phyloP scores from a whole-genome alignment of 2,888 invertebrate genomes.

The Andrena bucephala region DNA sequence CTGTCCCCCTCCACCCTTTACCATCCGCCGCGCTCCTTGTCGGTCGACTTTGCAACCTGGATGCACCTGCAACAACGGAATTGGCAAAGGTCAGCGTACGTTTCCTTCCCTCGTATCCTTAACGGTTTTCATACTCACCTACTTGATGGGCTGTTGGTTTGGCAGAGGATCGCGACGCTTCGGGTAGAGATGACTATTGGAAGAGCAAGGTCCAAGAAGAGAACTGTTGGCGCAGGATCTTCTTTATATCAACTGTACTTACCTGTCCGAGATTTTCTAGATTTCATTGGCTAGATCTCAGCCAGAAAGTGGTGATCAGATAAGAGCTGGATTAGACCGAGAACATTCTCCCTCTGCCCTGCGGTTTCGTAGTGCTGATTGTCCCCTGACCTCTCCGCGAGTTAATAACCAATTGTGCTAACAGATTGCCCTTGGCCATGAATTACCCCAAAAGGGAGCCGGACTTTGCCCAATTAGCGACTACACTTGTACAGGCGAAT shows the following conservation, averaged over 20 bases:
- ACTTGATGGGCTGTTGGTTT: constrained; percentile 30
- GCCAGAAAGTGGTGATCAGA: neutral
- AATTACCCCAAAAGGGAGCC: constrained; percentile 25
- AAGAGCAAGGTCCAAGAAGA: neutral
- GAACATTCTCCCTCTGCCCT: neutral
- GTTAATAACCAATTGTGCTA: constrained; percentile 25
- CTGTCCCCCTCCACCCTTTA: constrained; percentile 15
- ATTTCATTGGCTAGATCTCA: too few relatives aligned
- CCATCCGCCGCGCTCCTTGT: constrained; percentile 35
- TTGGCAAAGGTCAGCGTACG: constrained; percentile 73
- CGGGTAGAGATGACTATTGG: neutral
- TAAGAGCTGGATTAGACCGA: neutral
- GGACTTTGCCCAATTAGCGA: constrained; percentile 17
- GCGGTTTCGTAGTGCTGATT: neutral
- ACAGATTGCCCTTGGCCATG: constrained; percentile 55
- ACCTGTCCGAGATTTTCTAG: neutral
- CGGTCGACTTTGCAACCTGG: constrained; percentile 61
- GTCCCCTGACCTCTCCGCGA: constrained; percentile 13
- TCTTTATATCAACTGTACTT: neutral
- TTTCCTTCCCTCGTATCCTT: constrained; percentile 34
- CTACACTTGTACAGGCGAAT: neutral
- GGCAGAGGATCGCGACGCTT: neutral
- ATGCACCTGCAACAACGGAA: constrained; percentile 80
- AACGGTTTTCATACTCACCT: constrained; percentile 40
- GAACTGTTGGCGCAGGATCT: neutral